These are phyloP conservation scores for Iselma pallidipennis DNA, from an alignment of 2,888 invertebrate species.

Conservation along the genomic window DNA sequence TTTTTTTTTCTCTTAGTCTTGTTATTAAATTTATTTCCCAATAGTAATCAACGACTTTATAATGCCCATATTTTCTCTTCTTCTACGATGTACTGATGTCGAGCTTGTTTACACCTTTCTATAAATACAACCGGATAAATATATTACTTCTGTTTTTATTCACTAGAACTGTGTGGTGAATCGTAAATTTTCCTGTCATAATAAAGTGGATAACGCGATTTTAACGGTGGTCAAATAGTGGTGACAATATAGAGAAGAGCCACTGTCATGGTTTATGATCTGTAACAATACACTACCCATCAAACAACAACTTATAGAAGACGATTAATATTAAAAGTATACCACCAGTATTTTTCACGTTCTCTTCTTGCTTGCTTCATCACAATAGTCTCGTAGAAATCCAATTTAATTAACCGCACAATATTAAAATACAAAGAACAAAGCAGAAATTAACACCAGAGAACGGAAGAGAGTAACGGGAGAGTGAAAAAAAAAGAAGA, in stretches of 20 bases:
- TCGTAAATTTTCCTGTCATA: slow-evolving; percentile 49
- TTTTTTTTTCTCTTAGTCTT: slow-evolving; percentile 5
- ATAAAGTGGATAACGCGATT: slow-evolving; percentile 48
- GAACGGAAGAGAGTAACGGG: background rate
- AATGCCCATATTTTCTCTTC: too few species aligned
- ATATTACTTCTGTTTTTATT: slow-evolving; percentile 43
- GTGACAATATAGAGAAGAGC: background rate
- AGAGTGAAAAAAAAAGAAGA: background rate
- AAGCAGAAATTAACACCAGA: background rate
- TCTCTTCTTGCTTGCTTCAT: too few species aligned
- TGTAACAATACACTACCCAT: background rate
- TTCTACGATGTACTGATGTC: slow-evolving; percentile 13
- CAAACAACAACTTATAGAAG: too few species aligned
- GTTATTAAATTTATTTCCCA: slow-evolving; percentile 1
- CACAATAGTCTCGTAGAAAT: slow-evolving; percentile 4
- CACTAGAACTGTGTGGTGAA: slow-evolving; percentile 32
- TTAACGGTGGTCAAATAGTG: slow-evolving; percentile 38
- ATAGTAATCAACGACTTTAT: slow-evolving; percentile 11
- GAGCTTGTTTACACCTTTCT: slow-evolving; percentile 45
- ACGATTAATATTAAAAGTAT: too few species aligned
- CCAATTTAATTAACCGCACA: background rate
- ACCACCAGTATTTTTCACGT: too few species aligned
- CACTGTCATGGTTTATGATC: background rate
- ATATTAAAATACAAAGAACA: background rate
- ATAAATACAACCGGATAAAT: slow-evolving; percentile 49